Evolutionary conservation across 2,113 vertebrate genomes (phyloP).

Genomic region (Aramus guarauna): DNA sequence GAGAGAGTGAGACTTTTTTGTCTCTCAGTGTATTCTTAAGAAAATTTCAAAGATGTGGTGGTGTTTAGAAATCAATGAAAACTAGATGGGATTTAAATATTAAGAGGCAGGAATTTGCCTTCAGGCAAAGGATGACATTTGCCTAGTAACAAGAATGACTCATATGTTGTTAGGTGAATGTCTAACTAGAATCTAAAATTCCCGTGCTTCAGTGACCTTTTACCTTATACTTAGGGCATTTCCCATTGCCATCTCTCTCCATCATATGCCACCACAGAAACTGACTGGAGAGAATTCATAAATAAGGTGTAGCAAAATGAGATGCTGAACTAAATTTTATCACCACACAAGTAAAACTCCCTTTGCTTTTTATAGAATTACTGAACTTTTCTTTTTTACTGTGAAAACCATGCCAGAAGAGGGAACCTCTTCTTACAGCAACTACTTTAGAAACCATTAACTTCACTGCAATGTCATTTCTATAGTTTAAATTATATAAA

Average conservation of each 20-base stretch:
- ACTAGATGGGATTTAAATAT: constrained; percentile 72
- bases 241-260: no score
- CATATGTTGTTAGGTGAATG: constrained; percentile 61
- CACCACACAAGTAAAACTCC: neutral
- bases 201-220: constrained; percentile 20
- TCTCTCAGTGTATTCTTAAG: constrained; percentile 31
- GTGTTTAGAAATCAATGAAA: constrained; percentile 65
- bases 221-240: no score
- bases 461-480: neutral
- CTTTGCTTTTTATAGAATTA: neutral
- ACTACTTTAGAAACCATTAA: neutral
- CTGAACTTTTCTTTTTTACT: neutral
- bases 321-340: constrained; percentile 44
- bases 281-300: constrained; percentile 2
- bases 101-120: constrained; percentile 69
- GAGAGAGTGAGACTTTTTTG: neutral
- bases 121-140: constrained; percentile 72
- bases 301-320: constrained; percentile 29
- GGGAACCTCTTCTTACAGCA: neutral
- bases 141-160: constrained; percentile 71
- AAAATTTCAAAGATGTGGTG: constrained; percentile 42
- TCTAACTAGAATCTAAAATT: constrained; percentile 67
- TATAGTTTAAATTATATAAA: neutral
- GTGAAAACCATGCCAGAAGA: neutral
- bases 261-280: neutral